These are phyloP conservation scores for Lithophane leautieri DNA, from an alignment of 2,888 invertebrate genomes.

Conservation along the genomic window DNA sequence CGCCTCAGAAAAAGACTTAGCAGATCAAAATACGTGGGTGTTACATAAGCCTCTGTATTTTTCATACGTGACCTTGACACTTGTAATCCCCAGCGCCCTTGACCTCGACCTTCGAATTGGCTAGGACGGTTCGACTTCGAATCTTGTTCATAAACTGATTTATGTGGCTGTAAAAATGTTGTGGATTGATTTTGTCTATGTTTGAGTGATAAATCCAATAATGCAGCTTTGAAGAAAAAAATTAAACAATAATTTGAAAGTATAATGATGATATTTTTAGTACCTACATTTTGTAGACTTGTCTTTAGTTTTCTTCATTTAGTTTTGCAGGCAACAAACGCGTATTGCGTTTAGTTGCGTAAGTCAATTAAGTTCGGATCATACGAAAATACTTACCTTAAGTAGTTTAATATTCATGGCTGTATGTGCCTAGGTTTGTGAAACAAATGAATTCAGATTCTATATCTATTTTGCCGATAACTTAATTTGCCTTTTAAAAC, in stretches of 20 bases:
- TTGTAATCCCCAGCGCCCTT: constrained; percentile 38
- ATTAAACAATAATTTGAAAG: constrained; percentile 20
- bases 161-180: constrained; percentile 54
- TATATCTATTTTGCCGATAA: constrained; percentile 1
- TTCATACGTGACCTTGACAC: constrained; percentile 60
- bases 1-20: constrained; percentile 52
- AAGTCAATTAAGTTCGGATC: not conserved
- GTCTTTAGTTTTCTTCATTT: constrained; percentile 15
- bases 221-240: constrained; percentile 22
- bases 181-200: constrained; percentile 26
- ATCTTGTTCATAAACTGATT: constrained; percentile 49
- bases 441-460: constrained; percentile 15
- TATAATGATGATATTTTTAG: constrained; percentile 24
- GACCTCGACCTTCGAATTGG: constrained; percentile 46
- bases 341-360: not conserved
- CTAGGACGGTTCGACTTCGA: constrained; percentile 31
- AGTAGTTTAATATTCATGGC: constrained; percentile 1
- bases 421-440: not conserved
- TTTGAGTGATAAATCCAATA: constrained; percentile 45
- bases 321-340: not conserved
- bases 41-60: constrained; percentile 50
- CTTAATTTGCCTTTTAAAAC: constrained; percentile 15
- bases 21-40: constrained; percentile 41
- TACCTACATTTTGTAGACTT: not conserved
- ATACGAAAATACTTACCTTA: not conserved